Evolutionary conservation across 1,140 invertebrate genomes (phyloP), one percentile per base, ranked within the genome.

Genomic region (Gonatopus flavifemur): DNA sequence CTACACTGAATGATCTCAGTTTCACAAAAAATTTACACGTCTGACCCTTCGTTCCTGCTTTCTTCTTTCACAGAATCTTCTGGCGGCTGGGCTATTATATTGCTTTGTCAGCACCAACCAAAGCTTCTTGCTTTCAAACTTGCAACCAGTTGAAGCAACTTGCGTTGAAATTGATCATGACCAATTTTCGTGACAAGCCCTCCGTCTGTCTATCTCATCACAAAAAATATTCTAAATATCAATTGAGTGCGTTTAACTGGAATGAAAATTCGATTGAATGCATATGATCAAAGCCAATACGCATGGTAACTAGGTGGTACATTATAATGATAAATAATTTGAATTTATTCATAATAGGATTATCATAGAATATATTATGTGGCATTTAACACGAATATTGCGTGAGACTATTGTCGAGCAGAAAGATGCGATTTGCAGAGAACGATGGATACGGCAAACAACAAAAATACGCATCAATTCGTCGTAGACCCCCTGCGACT

Each of bases 401-500:
- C n/a, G 21, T 2, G 36, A 36, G 31, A 19, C 18, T n/a, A 36
- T 37, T 12, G 15, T 28, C 48, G 47, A 52, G 31, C 36, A 13
- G 9, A 12, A 15, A 8, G 21, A n/a, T 19, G 6, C 7, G 3
- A 13, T 21, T 31, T 20, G 37, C 7, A 20, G 28, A 32, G 12
- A 48, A 42, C 32, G 39, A 42, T 22, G 36, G 25, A 40, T 49
- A 49, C 49, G 49, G 30, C 42, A 49, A 59, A 49, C 36, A 32
- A 51, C 32, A 52, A 49, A 45, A 55, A 60, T 44, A 49, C 45
- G 40, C 28, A 47, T 47, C 42, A n/a, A n/a, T n/a, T n/a, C n/a
- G 8, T 19, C 41, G 20, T 22, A 19, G 59, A 62, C 57, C 59
- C 59, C 59, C 59, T 49, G 59, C 59, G 49, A 62, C 3, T 32